Evolutionary conservation across 2,797 vertebrate genomes (phyloP), one percentile per base, ranked within the genome.

Genomic region (Brotula barbata): DNA sequence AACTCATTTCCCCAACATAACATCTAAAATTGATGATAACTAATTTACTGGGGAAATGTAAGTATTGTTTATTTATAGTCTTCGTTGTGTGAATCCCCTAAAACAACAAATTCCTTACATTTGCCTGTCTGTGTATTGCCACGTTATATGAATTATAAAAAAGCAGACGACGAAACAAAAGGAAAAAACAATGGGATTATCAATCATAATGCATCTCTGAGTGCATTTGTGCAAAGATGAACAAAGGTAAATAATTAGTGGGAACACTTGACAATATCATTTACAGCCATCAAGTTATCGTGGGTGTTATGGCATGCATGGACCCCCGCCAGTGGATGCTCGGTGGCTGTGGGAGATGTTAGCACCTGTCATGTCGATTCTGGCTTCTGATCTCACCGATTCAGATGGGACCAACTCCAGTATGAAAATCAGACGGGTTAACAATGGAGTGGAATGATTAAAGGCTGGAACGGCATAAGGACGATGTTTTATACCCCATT

Each of bases 11-110:
- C 73, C 64, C 75, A 75, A 60, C 78, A 68, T 77, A 64, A 51
- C 87, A 91, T 92, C 85, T 67, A 91, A 90, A 90, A 91, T 91
- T 82, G 78, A 92, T 91, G 89, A 85, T 78, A 82, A 90, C 89
- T 91, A 90, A 92, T 89, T 90, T 88, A 83, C 84, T 31, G 36
- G 33, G 64, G 43, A 73, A 78, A 53, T 28, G 25, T 28, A 56
- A 16, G 31, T 63, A 89, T 91, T 85, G 86, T 90, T 92, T 92
- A 92, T 91, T 91, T 71, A 91, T 91, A 74, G 83, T 74, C 73
- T 81, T 87, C 83, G 86, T 79, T 80, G 78, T 75, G 86, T 79
- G 89, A 90, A 89, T 83, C 88, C 89, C 84, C 83, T 84, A 89
- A 91, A 90, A 90, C 58, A 71, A 84, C 49, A 65, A 87, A 90